A percentile compares a stretch with the other conserved stretches of the same genome.
Conservation (phyloP, 2,797 vertebrate species). For the Sebastes glaucus region DNA sequence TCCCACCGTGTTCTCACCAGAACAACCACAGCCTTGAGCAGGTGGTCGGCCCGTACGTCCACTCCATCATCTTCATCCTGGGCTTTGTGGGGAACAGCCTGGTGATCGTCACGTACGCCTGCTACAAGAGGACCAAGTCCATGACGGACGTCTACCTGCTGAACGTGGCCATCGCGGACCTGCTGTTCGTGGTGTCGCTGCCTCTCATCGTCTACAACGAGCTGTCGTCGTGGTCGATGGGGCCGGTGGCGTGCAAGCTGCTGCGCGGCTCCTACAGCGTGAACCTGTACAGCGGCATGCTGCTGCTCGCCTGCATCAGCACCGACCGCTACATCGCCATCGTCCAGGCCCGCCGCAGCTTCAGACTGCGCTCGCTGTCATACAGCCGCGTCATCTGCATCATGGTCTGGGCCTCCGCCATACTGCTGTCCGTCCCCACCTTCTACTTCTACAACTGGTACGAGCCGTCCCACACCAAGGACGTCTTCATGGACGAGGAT, state of each 20-base stretch:
- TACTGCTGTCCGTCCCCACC: constrained; percentile 83
- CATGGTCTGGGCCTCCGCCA: constrained; percentile 82
- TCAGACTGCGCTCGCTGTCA: constrained; percentile 82
- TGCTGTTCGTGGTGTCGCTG: constrained; percentile 88
- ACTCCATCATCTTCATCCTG: constrained; percentile 85
- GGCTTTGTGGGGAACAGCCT: constrained; percentile 90
- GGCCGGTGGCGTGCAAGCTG: constrained; percentile 84
- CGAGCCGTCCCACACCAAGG: neutral
- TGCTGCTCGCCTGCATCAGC: constrained; percentile 91
- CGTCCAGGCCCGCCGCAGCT: constrained; percentile 89
- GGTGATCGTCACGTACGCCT: constrained; percentile 89
- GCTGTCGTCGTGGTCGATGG: constrained; percentile 83
- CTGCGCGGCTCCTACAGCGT: constrained; percentile 87
- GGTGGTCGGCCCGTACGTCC: constrained; percentile 66
- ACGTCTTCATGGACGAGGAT: rapidly evolving
- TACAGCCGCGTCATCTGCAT: constrained; percentile 81
- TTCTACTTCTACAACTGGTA: constrained; percentile 84
- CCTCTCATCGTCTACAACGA: constrained; percentile 87
- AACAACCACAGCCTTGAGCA: neutral
- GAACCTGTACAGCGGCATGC: constrained; percentile 92
- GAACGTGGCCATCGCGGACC: constrained; percentile 91
- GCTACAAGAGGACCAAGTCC: constrained; percentile 89
- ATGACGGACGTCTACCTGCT: constrained; percentile 93
- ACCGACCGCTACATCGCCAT: constrained; percentile 92
- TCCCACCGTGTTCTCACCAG: neutral